A percentile compares a stretch with the other conserved stretches of the same genome.
Conservation (phyloP, 1,140 invertebrate genomes). For the Parapsyche elsis region DNA sequence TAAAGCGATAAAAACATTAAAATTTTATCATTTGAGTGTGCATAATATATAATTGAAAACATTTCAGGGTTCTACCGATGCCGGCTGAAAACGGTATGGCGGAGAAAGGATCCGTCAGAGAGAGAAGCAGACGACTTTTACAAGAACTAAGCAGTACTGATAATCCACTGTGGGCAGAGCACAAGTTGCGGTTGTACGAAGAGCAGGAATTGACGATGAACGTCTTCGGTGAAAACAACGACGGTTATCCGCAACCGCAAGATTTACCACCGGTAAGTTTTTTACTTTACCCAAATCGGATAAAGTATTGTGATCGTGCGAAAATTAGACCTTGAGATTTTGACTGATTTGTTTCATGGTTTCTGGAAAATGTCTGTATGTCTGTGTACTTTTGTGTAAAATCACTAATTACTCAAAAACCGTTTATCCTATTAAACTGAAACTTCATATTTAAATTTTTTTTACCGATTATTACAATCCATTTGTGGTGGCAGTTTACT, state of each 20-base stretch:
- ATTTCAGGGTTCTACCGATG: conserved; percentile 72
- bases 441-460: no score
- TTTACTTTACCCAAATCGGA: no score
- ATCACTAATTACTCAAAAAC: no score
- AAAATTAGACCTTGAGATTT: no score
- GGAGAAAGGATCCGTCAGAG: conserved; percentile 54
- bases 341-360: no score
- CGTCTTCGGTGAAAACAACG: conserved; percentile 83
- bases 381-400: no score
- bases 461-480: no score
- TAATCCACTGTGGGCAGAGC: conserved; percentile 93
- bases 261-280: conserved; percentile 69
- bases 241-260: conserved; percentile 63
- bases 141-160: conserved; percentile 89
- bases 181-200: conserved; percentile 90
- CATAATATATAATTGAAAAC: no score
- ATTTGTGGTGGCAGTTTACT: no score
- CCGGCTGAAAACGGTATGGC: conserved; percentile 68
- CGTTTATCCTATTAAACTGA: no score
- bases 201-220: conserved; percentile 95
- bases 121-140: conserved; percentile 73
- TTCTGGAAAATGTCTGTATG: no score
- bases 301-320: no score
- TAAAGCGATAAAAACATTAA: background rate
- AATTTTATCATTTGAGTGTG: background rate